Evolutionary conservation across 2,113 vertebrate genomes (phyloP), one percentile per base, ranked within the genome.

Genomic region (Lipophrys pholis): DNA sequence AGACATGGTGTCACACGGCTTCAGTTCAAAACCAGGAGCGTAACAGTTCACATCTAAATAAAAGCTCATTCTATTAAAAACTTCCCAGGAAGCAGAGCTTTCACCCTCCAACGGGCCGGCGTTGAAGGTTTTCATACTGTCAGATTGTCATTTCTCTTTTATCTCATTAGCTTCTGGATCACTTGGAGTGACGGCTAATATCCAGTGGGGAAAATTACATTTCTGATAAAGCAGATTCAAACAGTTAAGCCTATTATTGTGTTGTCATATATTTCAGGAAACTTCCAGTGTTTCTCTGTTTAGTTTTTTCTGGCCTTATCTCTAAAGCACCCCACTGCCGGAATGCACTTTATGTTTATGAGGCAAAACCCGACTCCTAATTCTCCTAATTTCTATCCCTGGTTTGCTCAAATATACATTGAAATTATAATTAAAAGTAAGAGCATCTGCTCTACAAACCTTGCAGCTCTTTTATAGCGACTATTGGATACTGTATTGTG

Each of bases 401-500:
- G 16, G 6, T 30, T 11, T 43, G 6, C 6, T n/a, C 8, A 30
- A 7, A 3, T n/a, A 3, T n/a, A 54, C 5, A n/a, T n/a, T 53
- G 8, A 58, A 65, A 53, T 36, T 54, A 5, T 46, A 12, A 6
- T 73, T 42, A 51, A 56, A 72, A 11, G 3, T n/a, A 42, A 39
- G 58, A 50, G 17, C 7, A 69, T 11, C 38, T 3, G 5, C n/a
- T 50, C n/a, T 41, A 50, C 6, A 8, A 74, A 14, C 46, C 51
- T 35, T 35, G 17, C 11, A 30, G 35, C 14, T 53, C 8, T 11
- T 8, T 59, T 35, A 42, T 46, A 51, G 7, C 21, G 40, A n/a
- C 62, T 46, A 7, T 16, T 38, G 10, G 11, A 42, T 40, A 6
- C 21, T 68, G 8, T 39, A 35, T 39, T 79, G 50, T 17, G 42